Percentiles rank a stretch among this genome's conserved stretches.
Evolutionary conservation across 1,140 invertebrate genomes (phyloP).

Genomic region (Diploscapter pachys): DNA sequence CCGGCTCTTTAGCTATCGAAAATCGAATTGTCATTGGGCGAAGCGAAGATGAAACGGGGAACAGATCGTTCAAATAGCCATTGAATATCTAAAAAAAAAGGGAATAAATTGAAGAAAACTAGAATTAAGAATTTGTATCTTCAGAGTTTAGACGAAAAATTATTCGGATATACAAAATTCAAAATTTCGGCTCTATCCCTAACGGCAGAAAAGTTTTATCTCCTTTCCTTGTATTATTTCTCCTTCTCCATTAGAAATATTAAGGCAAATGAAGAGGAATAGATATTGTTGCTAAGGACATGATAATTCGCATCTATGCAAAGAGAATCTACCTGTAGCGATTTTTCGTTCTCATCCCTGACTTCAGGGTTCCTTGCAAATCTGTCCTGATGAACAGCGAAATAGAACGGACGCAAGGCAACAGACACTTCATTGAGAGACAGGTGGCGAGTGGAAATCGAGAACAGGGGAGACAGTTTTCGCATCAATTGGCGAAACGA

Average conservation of each 20-base stretch:
- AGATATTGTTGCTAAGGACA: not conserved
- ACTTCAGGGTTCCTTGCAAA: slow-evolving; percentile 25
- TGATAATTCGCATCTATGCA: not conserved
- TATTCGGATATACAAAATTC: no score
- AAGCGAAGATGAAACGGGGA: slow-evolving; percentile 22
- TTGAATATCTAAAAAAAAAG: slow-evolving; percentile 28
- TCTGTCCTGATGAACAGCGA: slow-evolving; percentile 29
- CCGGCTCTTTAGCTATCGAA: slow-evolving; percentile 32
- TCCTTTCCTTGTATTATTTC: not conserved
- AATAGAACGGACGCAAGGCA: slow-evolving; percentile 29
- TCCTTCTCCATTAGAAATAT: not conserved
- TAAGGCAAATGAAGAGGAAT: not conserved
- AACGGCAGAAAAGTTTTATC: no score
- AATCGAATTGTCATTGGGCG: slow-evolving; percentile 28
- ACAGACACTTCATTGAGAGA: slow-evolving; percentile 16
- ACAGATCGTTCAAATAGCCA: slow-evolving; percentile 35
- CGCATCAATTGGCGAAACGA: not conserved
- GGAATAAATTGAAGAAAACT: not conserved
- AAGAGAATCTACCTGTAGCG: slow-evolving; percentile 12
- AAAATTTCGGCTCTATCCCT: no score
- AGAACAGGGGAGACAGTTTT: not conserved
- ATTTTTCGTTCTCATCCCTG: slow-evolving; percentile 32
- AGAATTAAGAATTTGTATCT: not conserved
- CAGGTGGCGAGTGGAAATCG: not conserved
- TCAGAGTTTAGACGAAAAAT: slow-evolving; percentile 7